phyloP scores from a whole-genome alignment of 2,888 invertebrate genomes.

The Melinaea menophilus region DNA sequence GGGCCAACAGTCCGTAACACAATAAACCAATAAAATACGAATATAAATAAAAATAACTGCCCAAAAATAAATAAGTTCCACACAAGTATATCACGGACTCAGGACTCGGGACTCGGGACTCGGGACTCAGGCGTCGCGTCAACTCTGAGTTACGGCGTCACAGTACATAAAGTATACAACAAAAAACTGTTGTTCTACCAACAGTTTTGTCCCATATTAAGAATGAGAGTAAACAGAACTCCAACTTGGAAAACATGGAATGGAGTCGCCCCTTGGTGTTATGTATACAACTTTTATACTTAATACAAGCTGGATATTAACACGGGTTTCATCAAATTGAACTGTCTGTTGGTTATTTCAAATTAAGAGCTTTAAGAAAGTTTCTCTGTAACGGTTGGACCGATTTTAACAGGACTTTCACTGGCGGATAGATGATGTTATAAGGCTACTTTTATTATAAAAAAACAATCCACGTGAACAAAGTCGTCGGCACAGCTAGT shows the following conservation, averaged over 20 bases:
- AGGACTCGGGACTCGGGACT: conserved; percentile 50
- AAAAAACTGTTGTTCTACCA: conserved; percentile 75
- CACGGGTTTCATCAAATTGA: too few species aligned
- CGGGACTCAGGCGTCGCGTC: conserved; percentile 56
- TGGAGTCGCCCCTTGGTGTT: conserved; percentile 14
- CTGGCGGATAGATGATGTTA: too few species aligned
- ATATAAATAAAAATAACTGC: conserved; percentile 49
- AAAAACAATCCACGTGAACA: too few species aligned
- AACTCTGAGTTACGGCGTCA: conserved; percentile 71
- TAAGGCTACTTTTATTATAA: too few species aligned
- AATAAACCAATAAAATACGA: conserved; percentile 46
- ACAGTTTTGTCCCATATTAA: conserved; percentile 78
- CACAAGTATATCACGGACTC: conserved; percentile 69
- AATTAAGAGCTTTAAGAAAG: too few species aligned
- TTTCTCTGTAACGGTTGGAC: too few species aligned
- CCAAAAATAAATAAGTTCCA: conserved; percentile 42
- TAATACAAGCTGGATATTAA: too few species aligned
- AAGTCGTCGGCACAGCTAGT: too few species aligned
- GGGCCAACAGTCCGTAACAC: conserved; percentile 64
- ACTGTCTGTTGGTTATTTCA: too few species aligned
- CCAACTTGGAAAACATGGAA: conserved; percentile 58
- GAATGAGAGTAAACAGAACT: conserved; percentile 76
- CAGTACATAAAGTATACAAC: conserved; percentile 75
- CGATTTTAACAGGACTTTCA: too few species aligned
- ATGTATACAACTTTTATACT: too few species aligned